Evolutionary conservation across 2,888 invertebrate species (phyloP), one percentile per base, ranked within the genome.

Genomic region (Malthinus flaveolus): DNA sequence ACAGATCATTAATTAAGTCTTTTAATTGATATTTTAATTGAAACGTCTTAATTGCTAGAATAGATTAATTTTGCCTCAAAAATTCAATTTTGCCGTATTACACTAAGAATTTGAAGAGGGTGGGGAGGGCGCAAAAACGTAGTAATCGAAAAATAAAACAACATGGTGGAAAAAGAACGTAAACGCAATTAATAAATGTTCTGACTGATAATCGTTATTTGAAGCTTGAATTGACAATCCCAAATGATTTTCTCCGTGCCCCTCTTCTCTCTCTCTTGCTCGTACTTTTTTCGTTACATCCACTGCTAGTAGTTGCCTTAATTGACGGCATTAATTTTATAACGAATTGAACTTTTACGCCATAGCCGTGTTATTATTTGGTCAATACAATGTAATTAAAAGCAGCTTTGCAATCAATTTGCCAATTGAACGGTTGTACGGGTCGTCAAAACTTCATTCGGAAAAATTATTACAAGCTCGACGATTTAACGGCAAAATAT

Each of bases 1-100:
- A 65, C 66, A 65, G 67, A 58, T 61, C 64, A 67, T 67, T 67
- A 66, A 66, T 67, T 66, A 68, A 64, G 54, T 62, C 60, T 61
- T 63, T 66, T 67, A 68, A 68, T 68, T 68, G 67, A 68, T 67
- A 67, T 68, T 68, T 68, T 68, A 68, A 68, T 68, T 68, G 68
- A 66, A 66, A 58, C 59, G 64, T 66, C 66, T 66, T 68, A 68
- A 68, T 65, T 55, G 63, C 61, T 23, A 23, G 23, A 23, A 23
- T 23, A 23, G 23, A 23, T 23, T 23, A 59, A 62, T 64, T 64
- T 62, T 35, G 51, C 39, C 13, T 39, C 15, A 39, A 15, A 39
- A 15, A 39, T 39, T 39, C 9, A 39, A 39, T 39, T 39, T 39
- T 39, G 15, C 37, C 37, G n/a, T n/a, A n/a, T 23, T 23, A 23